These are phyloP conservation scores for Gymnoscopelus microlampas DNA, from an alignment of 2,797 vertebrate species.

Conservation along the genomic window DNA sequence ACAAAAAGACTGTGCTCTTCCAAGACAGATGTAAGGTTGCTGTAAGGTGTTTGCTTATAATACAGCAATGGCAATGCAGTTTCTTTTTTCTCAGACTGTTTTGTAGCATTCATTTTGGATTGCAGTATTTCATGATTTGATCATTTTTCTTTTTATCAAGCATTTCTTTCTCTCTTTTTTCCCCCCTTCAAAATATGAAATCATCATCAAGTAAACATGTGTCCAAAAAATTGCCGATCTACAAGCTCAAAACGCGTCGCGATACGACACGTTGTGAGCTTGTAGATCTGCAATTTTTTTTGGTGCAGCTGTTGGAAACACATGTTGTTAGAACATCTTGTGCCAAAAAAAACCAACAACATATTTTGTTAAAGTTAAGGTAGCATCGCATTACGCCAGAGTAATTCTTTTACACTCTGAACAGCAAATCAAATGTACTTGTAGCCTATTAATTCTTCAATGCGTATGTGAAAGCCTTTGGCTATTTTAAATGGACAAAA, in stretches of 20 bases:
- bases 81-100: neutral
- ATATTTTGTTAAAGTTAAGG: conserved; percentile 15
- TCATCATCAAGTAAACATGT: conserved; percentile 37
- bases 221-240: neutral
- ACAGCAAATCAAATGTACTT: conserved; percentile 15
- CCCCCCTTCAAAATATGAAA: conserved; percentile 34
- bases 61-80: conserved; percentile 35
- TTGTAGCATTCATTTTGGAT: conserved; percentile 34
- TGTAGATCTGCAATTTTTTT: neutral
- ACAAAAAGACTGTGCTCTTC: conserved; percentile 23
- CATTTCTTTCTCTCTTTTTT: conserved; percentile 9
- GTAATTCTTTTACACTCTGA: conserved; percentile 10
- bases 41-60: conserved; percentile 28
- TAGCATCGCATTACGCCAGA: conserved; percentile 35
- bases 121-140: conserved; percentile 31
- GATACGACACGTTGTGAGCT: too few species aligned
- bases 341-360: conserved; percentile 15
- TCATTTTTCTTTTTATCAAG: conserved; percentile 1
- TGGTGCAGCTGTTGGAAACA: conserved; percentile 9
- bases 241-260: too few species aligned
- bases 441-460: conserved; percentile 27
- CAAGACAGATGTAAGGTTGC: conserved; percentile 11
- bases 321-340: conserved; percentile 10
- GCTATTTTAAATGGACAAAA: conserved; percentile 35
- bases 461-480: conserved; percentile 53